Conservation (phyloP, 2,113 vertebrate species). For the Ammospiza nelsoni region DNA sequence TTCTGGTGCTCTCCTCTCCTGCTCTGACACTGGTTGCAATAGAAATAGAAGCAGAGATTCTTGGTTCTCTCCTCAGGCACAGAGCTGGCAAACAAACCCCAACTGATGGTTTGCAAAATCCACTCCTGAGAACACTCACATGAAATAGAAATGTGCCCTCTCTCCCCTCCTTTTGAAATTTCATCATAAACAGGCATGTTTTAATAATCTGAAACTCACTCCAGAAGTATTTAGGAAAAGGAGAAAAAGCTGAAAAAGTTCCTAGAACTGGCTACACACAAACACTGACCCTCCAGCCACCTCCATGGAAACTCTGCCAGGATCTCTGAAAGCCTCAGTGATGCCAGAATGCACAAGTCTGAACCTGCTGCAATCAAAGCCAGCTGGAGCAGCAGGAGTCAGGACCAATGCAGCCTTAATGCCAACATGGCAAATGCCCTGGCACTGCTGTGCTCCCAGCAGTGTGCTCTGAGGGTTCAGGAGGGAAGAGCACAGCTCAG, state of each 20-base stretch:
- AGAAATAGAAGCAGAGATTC: neutral
- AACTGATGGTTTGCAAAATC: neutral
- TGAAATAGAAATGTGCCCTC: neutral
- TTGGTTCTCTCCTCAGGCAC: neutral
- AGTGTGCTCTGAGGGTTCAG: fast-evolving
- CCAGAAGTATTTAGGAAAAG: neutral
- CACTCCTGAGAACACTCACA: neutral
- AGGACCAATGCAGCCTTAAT: neutral
- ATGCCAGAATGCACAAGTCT: neutral
- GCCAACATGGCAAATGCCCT: neutral
- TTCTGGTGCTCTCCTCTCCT: neutral
- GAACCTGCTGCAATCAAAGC: neutral
- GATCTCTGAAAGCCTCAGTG: no score
- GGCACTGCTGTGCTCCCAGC: neutral
- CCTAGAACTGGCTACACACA: neutral
- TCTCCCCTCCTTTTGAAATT: neutral
- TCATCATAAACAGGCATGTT: neutral
- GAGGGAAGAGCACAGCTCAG: neutral
- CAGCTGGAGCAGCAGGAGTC: neutral
- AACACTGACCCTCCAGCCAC: neutral
- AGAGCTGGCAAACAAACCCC: neutral
- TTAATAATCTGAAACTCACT: neutral
- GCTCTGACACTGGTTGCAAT: neutral
- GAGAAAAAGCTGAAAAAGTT: neutral
- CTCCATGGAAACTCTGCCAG: neutral